These are phyloP conservation scores for Bergia puertoricense DNA, from an alignment of 92 coral and sea anemone genomes.

Conservation along the genomic window DNA sequence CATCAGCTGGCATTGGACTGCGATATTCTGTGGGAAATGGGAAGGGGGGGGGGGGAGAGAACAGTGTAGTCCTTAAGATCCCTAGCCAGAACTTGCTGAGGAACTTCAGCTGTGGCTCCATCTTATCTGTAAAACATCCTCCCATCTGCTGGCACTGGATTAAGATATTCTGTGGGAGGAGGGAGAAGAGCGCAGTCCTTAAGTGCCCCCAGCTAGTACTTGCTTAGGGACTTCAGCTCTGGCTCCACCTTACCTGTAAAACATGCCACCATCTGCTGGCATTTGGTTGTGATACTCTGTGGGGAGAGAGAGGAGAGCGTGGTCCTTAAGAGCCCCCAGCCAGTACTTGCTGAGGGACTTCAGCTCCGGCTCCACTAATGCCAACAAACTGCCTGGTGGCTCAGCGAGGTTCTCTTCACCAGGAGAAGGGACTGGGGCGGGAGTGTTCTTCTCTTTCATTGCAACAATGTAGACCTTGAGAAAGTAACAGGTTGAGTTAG, in stretches of 20 bases:
- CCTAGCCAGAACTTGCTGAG: constrained; percentile 96
- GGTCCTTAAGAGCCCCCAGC: constrained; percentile 99
- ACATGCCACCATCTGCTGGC: constrained; percentile 96
- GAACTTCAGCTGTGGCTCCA: constrained; percentile 81
- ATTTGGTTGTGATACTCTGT: constrained; percentile 89
- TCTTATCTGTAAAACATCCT: constrained; percentile 97
- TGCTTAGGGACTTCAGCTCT: constrained; percentile 82
- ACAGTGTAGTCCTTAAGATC: constrained; percentile 93
- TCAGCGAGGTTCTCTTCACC: constrained; percentile 79
- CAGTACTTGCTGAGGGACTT: constrained; percentile 91
- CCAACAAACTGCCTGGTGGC: constrained; percentile 87
- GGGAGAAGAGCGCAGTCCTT: constrained; percentile 83
- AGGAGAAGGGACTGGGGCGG: constrained; percentile 49
- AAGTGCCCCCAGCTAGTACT: constrained; percentile 97
- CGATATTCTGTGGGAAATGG: constrained; percentile 65
- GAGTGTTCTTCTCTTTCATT: constrained; percentile 82
- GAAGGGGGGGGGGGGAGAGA: constrained; percentile 42
- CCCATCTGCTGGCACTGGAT: constrained; percentile 90
- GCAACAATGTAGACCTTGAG: constrained; percentile 96
- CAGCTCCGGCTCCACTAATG: constrained; percentile 92
- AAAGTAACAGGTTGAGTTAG: too few relatives aligned
- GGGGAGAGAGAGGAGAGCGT: constrained; percentile 90
- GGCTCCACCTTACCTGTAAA: constrained; percentile 94
- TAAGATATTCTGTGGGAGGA: constrained; percentile 75
- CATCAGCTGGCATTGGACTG: constrained; percentile 87